phyloP scores from a whole-genome alignment of 2,888 invertebrate genomes.

The Mesodorylaimus sp. region DNA sequence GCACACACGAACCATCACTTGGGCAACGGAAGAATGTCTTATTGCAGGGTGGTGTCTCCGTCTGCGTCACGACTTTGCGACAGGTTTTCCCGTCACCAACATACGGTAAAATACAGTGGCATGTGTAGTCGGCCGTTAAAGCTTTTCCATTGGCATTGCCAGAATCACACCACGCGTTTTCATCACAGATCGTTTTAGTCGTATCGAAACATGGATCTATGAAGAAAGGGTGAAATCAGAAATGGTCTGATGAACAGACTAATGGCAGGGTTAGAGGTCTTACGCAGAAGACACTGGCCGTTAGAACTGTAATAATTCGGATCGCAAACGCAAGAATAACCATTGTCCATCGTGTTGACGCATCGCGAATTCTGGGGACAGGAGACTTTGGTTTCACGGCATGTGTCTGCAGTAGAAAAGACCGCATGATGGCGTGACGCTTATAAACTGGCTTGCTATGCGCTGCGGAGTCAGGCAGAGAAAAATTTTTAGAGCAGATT shows the following conservation, averaged over 20 bases:
- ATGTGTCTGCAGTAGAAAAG: too few species aligned
- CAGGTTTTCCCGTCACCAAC: not conserved
- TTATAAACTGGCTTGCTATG: too few species aligned
- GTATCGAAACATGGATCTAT: constrained; percentile 2
- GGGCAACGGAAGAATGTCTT: not conserved
- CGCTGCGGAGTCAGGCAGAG: too few species aligned
- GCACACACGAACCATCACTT: not conserved
- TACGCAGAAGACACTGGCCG: not conserved
- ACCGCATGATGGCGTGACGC: too few species aligned
- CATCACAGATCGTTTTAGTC: not conserved
- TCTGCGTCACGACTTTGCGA: too few species aligned
- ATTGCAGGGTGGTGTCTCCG: too few species aligned
- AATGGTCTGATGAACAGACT: too few species aligned
- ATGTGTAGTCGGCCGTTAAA: not conserved
- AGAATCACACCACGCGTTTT: too few species aligned
- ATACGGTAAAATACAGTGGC: not conserved
- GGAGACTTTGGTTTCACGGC: not conserved
- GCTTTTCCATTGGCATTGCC: too few species aligned
- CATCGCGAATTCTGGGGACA: not conserved
- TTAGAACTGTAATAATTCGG: not conserved
- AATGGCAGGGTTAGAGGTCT: not conserved
- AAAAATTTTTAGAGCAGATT: too few species aligned
- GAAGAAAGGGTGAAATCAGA: not conserved
- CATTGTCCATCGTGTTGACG: not conserved
- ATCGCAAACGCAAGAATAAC: not conserved